These are phyloP conservation scores for Psittacula derbiana DNA, from an alignment of 2,797 vertebrate species.

Conservation along the genomic window DNA sequence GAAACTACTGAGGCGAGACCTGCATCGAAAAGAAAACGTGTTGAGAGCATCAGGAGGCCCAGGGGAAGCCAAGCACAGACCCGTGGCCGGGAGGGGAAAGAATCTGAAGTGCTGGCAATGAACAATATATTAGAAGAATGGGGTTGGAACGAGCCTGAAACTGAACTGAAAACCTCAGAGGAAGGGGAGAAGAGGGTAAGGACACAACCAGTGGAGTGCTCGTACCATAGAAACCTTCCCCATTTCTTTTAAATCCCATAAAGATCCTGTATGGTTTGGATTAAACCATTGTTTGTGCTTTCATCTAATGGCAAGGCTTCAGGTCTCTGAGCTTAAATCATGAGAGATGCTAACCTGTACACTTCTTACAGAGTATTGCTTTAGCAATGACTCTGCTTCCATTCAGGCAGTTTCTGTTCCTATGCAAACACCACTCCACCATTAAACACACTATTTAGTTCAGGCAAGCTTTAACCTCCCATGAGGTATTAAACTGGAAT, in stretches of 20 bases:
- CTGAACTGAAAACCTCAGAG: not conserved
- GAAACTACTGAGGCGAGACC: constrained; percentile 50
- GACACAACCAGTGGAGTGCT: not conserved
- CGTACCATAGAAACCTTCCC: not conserved
- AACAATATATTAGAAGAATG: not conserved
- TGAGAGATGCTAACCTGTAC: not conserved
- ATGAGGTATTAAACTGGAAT: not conserved
- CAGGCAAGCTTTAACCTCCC: not conserved
- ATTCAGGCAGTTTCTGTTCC: not conserved
- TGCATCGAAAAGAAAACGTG: constrained; percentile 14
- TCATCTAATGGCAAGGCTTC: not conserved
- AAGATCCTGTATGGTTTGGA: not conserved
- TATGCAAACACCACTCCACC: not conserved
- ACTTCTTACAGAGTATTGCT: not conserved
- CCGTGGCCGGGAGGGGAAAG: not conserved
- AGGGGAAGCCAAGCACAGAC: not conserved
- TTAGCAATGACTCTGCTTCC: not conserved
- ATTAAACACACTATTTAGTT: not conserved
- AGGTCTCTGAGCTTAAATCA: not conserved
- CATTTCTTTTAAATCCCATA: not conserved
- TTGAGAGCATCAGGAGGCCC: not conserved
- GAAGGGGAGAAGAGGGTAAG: not conserved
- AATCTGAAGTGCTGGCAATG: not conserved
- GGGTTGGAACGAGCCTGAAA: not conserved
- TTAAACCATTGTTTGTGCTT: not conserved